phyloP scores from a whole-genome alignment of 2,797 vertebrate species.

The Crax fasciolata region DNA sequence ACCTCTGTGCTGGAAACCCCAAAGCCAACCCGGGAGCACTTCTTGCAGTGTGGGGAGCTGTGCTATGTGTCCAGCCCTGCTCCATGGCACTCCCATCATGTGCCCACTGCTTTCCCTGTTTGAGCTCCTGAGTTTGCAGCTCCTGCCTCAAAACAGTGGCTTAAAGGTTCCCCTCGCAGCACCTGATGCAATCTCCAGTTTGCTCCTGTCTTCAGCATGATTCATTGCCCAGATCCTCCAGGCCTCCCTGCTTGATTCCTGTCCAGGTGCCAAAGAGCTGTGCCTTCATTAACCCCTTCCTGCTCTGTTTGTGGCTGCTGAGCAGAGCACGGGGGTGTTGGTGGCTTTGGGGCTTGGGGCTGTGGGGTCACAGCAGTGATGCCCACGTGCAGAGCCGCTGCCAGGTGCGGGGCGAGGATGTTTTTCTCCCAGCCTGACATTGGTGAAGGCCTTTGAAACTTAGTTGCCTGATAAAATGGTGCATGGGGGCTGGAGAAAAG shows the following conservation, averaged over 20 bases:
- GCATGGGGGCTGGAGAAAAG: background rate
- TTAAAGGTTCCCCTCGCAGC: background rate
- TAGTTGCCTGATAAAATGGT: conserved; percentile 29
- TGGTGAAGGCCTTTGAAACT: conserved; percentile 27
- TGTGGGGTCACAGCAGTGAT: background rate
- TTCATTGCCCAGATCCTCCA: conserved; percentile 17
- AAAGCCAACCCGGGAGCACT: background rate
- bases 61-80: fast-evolving
- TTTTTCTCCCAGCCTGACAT: conserved; percentile 1
- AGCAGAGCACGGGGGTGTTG: fast-evolving
- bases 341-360: background rate
- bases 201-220: background rate
- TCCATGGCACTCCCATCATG: background rate
- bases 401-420: background rate
- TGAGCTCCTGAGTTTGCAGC: background rate
- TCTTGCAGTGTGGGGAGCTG: background rate
- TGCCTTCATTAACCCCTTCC: background rate
- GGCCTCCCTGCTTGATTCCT: background rate
- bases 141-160: background rate
- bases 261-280: background rate
- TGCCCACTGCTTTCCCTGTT: background rate
- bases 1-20: fast-evolving
- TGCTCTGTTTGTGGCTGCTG: background rate
- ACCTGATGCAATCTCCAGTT: background rate
- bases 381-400: background rate